phyloP scores from a whole-genome alignment of 2,888 invertebrate genomes.

The Trichogramma dendrolimi region DNA sequence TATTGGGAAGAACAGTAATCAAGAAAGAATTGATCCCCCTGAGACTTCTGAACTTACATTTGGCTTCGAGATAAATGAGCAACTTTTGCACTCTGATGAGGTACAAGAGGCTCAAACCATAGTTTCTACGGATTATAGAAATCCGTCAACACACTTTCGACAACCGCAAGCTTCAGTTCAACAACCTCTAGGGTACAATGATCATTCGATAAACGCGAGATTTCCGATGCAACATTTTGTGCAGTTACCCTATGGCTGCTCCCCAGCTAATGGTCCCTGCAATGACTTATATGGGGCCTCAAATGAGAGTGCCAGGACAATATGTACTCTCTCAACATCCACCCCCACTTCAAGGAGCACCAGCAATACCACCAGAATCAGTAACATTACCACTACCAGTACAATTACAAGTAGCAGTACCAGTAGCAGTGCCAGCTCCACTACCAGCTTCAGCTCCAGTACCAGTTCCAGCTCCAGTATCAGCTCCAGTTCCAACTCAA shows the following conservation, averaged over 20 bases:
- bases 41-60: slow-evolving; percentile 65
- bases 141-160: slow-evolving; percentile 41
- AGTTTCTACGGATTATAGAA: slow-evolving; percentile 32
- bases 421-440: slow-evolving; percentile 35
- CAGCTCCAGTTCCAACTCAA: slow-evolving; percentile 39
- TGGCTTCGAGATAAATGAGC: slow-evolving; percentile 75
- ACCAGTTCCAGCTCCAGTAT: slow-evolving; percentile 40
- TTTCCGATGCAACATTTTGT: slow-evolving; percentile 38
- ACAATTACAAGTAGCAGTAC: slow-evolving; percentile 45
- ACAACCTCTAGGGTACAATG: neutral
- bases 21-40: too few species aligned
- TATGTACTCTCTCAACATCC: slow-evolving; percentile 35
- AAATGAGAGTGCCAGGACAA: slow-evolving; percentile 38
- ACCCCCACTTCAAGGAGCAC: slow-evolving; percentile 23
- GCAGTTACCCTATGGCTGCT: slow-evolving; percentile 32
- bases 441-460: slow-evolving; percentile 42
- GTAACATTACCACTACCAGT: slow-evolving; percentile 49
- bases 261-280: slow-evolving; percentile 40
- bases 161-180: slow-evolving; percentile 31
- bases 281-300: slow-evolving; percentile 41
- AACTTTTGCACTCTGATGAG: slow-evolving; percentile 58
- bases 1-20: too few species aligned
- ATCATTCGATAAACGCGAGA: slow-evolving; percentile 9
- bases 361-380: slow-evolving; percentile 9
- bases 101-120: slow-evolving; percentile 33